Evolutionary conservation across 1,140 invertebrate species (phyloP).

Genomic region (Cyclina sinensis): DNA sequence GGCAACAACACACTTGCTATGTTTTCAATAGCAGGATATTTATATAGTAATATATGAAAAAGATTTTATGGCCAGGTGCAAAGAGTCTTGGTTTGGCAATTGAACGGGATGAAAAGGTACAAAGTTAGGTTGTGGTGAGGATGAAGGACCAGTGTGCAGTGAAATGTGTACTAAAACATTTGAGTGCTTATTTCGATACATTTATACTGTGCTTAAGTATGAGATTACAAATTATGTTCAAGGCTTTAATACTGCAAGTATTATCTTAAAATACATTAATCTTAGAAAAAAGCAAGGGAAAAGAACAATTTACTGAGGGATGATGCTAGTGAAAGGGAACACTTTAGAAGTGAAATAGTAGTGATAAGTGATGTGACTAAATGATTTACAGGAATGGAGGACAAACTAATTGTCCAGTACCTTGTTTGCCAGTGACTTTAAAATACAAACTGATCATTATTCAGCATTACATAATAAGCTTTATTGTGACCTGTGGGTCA

Average conservation of each 20-base stretch:
- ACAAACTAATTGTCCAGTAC: not conserved
- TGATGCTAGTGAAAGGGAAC: not conserved
- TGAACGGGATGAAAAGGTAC: not conserved
- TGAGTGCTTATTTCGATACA: no score
- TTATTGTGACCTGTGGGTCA: not conserved
- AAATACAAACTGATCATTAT: not conserved
- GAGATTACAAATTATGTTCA: not conserved
- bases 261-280: no score
- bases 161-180: no score
- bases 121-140: no score
- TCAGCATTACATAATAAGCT: not conserved
- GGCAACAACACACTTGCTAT: not conserved
- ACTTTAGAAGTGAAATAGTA: not conserved
- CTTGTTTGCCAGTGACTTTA: not conserved
- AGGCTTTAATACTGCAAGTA: not conserved
- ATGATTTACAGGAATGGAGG: not conserved
- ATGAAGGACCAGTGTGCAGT: no score
- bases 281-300: no score
- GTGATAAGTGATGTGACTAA: not conserved
- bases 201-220: not conserved
- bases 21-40: not conserved
- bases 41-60: not conserved
- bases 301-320: no score
- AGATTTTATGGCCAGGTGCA: not conserved
- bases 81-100: not conserved